These are phyloP conservation scores for Haemorhous mexicanus DNA, from an alignment of 2,113 vertebrate genomes.

Conservation along the genomic window DNA sequence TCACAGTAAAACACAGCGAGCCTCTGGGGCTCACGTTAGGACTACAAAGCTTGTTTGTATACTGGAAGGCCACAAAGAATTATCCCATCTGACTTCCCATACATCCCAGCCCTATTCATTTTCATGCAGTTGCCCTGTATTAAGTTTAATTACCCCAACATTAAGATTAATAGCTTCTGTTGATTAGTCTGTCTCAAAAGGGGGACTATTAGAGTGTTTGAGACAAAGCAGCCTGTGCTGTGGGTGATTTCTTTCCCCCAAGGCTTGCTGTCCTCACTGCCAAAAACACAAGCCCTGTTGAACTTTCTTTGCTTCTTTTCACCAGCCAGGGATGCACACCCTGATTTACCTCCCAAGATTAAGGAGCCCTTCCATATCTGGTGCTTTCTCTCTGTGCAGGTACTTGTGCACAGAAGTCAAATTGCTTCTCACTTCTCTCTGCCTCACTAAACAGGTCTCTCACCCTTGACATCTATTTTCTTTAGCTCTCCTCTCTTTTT, in stretches of 20 bases:
- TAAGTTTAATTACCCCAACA: conserved; percentile 43
- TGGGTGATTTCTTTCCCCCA: conserved; percentile 6
- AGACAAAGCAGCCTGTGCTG: conserved; percentile 45
- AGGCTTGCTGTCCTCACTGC: neutral
- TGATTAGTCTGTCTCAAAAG: conserved; percentile 31
- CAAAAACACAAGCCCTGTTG: neutral
- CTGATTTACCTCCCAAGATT: neutral
- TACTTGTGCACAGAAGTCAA: neutral
- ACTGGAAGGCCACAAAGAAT: neutral
- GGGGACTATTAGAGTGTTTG: neutral
- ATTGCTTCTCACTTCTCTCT: neutral
- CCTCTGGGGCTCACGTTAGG: neutral
- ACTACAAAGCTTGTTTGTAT: conserved; percentile 14
- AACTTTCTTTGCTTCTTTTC: neutral
- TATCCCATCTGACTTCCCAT: conserved; percentile 27
- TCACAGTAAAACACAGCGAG: neutral
- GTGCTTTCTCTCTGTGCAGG: neutral
- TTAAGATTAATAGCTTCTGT: conserved; percentile 37
- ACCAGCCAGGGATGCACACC: neutral
- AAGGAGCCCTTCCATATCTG: neutral
- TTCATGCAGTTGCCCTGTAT: conserved; percentile 23
- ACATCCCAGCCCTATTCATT: conserved; percentile 41
- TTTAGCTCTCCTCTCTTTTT: neutral
- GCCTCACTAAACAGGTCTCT: neutral
- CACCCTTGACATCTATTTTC: neutral